Base-by-base conservation (phyloP, 2,888 invertebrate genomes). In the Drosophila demipolita region DNA sequence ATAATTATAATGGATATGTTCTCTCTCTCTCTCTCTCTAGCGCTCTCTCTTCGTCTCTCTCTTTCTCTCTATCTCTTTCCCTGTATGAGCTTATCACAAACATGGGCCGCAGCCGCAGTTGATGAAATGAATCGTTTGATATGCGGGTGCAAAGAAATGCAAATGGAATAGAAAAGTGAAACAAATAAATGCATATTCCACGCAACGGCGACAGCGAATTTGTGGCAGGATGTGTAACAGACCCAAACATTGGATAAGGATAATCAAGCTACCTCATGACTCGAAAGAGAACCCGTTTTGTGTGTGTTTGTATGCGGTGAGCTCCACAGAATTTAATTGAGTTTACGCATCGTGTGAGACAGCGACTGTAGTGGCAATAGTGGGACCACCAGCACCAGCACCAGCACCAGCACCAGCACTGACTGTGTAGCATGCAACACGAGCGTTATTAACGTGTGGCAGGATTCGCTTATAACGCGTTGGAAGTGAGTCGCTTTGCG, bases 311-410 rank as follows among this genome's bases (percentile, higher is more conserved):
- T 20, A 4, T 40, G 49, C 17, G 40, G 63, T 36, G 35, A 74
- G 54, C 88, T 83, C 83, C 76, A 76, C 90, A 78, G 80, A 86
- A 88, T 90, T 87, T 87, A 87, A 87, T 87, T 87, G 90, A 90
- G 87, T 87, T 90, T 85, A 88, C 87, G 89, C 89, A 83, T 73
- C 69, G 83, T 72, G 74, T 75, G 75, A 67, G 68, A 53, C 62
- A 50, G 66, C 65, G 8, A 38, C 38, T 38, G 38, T 15, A 55
- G 38, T 55, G 38, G 38, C 26, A 55, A 26, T 23, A 45, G 45
- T 15, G 15, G 20, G 15, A 15, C 12, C 26, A 26, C 9, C 11
- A 15, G 35, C 17, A 12, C 26, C 38, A 48, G 50, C 62, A 60
- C 2, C 12, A 6, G 17, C 26, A 26, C 9, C 11, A 15, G 35